phyloP scores from a whole-genome alignment of 2,797 vertebrate species.

The Lindbergichthys nudifrons region DNA sequence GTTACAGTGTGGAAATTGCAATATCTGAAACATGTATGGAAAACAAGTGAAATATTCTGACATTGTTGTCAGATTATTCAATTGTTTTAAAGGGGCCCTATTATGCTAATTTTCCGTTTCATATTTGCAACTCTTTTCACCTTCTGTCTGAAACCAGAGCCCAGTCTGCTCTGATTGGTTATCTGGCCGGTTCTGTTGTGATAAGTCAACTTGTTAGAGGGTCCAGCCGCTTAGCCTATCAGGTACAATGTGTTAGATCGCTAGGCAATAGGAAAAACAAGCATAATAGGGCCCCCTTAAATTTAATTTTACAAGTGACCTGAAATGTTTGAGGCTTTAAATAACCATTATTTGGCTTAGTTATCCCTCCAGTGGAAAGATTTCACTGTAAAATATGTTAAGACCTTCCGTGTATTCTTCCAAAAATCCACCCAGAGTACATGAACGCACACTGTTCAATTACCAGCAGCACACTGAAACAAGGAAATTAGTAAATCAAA shows the following conservation, averaged over 20 bases:
- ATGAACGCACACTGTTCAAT: background rate
- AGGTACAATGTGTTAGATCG: no score
- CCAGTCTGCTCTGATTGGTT: no score
- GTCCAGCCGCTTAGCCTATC: no score
- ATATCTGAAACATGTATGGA: background rate
- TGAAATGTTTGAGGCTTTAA: background rate
- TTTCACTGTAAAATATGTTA: conserved; percentile 1
- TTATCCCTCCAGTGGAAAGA: background rate
- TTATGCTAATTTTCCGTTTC: background rate
- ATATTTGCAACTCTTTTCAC: no score
- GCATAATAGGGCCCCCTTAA: background rate
- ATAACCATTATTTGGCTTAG: background rate
- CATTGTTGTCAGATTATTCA: background rate
- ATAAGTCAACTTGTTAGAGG: no score
- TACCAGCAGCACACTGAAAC: background rate
- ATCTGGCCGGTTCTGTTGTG: no score
- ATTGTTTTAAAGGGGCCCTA: background rate
- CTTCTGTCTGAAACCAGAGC: no score
- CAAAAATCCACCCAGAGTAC: background rate
- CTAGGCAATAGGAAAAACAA: no score
- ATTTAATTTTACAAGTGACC: background rate
- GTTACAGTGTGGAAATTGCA: background rate
- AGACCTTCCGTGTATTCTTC: background rate
- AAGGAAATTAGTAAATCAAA: conserved; percentile 16
- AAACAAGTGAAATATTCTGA: background rate